A percentile compares a stretch with the other conserved stretches of the same genome.
These are phyloP conservation scores for Uropsilus gracilis DNA, from an alignment of 2,113 vertebrate genomes.

Conservation along the genomic window DNA sequence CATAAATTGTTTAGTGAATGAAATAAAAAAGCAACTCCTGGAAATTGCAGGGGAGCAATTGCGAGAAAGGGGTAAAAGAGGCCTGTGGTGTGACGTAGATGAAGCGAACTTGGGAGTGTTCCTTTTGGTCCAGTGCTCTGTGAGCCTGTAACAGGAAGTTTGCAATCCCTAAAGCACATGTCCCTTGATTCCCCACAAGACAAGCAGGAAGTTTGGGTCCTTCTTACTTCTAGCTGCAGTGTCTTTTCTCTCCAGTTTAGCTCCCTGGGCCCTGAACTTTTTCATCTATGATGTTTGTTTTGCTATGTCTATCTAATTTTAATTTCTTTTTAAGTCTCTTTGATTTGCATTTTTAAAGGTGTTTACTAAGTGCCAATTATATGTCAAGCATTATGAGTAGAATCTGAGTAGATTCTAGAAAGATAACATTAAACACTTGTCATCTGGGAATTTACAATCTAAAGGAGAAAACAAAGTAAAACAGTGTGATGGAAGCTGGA, in stretches of 20 bases:
- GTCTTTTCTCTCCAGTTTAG: not conserved
- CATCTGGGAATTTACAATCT: not conserved
- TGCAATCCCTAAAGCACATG: not conserved
- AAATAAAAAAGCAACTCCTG: conserved; percentile 74
- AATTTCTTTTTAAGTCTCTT: not conserved
- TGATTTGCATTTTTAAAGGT: not conserved
- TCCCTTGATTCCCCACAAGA: not conserved
- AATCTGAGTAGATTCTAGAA: not conserved
- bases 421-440: not conserved
- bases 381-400: not conserved
- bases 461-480: not conserved
- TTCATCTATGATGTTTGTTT: not conserved
- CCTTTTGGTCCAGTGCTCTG: not conserved
- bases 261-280: not conserved
- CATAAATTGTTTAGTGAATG: conserved; percentile 81
- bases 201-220: rapidly evolving
- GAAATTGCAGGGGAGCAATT: conserved; percentile 48
- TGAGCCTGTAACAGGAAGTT: not conserved
- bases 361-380: not conserved
- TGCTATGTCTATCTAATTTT: not conserved
- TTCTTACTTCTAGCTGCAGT: no score
- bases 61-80: conserved; percentile 34
- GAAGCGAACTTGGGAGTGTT: no score
- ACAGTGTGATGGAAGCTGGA: not conserved
- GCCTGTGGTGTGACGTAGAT: rapidly evolving